Base-by-base conservation (phyloP, 2,888 invertebrate genomes). In the Hyposoter didymator region DNA sequence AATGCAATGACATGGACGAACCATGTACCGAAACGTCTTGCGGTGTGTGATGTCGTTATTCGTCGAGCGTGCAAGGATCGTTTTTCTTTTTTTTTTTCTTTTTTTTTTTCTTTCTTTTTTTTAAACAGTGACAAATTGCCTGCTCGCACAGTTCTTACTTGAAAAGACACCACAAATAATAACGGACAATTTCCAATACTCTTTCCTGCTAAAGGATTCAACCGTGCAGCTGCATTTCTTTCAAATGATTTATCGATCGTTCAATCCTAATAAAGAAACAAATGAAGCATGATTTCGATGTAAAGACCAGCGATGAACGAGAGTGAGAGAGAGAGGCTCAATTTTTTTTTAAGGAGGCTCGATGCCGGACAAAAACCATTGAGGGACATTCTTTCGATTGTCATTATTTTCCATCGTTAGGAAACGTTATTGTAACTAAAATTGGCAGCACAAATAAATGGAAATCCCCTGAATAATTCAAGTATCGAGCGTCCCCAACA, bases 201-300 rank as follows among this genome's bases (percentile, higher is more conserved):
- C 84, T 87, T 84, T 87, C 78, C 82, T 84, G 79, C 55, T 82
- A 87, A 87, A 85, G 82, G 84, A 85, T 87, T 84, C 85, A 85
- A 84, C 82, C 75, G 67, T 78, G 69, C 73, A 43, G 64, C 62
- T 62, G 59, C 45, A 67, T 49, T 35, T 45, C 67, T 28, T 55
- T 2, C 32, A 28, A 8, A 32, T 45, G 12, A 17, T 47, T 47
- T 49, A 10, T 28, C 6, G 52, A 6, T 52, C 70, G 62, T 52
- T 64, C 55, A 39, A 35, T 17, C 22, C 49, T 49, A 47, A 47
- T 28, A 69, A 10, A 10, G 47, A 12, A 80, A 64, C 5, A 52
- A 55, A 62, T 47, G 22, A 28, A 45, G 81, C 28, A 14, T 59
- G 59, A 78, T 78, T 78, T 52, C 78, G 78, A 74, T 64, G 73